phyloP scores from a whole-genome alignment of 2,797 vertebrate species.

The Micrastur ruficollis region DNA sequence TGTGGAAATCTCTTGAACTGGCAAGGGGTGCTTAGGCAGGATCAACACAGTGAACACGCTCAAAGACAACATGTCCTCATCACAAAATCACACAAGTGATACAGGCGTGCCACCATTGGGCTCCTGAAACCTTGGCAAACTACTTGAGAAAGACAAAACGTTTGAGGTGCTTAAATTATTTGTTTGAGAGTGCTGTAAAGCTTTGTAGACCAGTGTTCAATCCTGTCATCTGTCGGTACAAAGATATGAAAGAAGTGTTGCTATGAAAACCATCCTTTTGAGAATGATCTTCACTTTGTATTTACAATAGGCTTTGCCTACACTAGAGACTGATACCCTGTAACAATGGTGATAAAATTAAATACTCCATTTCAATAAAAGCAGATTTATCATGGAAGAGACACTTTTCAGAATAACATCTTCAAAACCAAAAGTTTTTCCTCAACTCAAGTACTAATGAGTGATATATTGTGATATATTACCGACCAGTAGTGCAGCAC shows the following conservation, averaged over 20 bases:
- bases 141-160: background rate
- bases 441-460: background rate
- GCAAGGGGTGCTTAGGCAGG: background rate
- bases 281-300: background rate
- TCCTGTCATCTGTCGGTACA: background rate
- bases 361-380: background rate
- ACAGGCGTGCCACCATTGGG: background rate
- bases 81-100: fast-evolving
- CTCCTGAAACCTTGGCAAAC: background rate
- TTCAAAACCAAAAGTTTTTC: background rate
- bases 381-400: background rate
- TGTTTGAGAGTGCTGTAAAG: background rate
- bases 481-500: background rate
- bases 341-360: background rate
- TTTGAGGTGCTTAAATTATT: background rate
- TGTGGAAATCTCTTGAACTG: background rate
- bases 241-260: background rate
- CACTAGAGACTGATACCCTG: background rate
- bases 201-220: background rate
- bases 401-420: background rate
- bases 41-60: background rate
- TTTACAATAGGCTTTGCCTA: background rate
- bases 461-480: fast-evolving
- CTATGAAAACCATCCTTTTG: constrained; percentile 35
- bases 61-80: background rate